These are phyloP conservation scores for Triops longicaudatus DNA, from an alignment of 1,140 invertebrate genomes.

Conservation along the genomic window DNA sequence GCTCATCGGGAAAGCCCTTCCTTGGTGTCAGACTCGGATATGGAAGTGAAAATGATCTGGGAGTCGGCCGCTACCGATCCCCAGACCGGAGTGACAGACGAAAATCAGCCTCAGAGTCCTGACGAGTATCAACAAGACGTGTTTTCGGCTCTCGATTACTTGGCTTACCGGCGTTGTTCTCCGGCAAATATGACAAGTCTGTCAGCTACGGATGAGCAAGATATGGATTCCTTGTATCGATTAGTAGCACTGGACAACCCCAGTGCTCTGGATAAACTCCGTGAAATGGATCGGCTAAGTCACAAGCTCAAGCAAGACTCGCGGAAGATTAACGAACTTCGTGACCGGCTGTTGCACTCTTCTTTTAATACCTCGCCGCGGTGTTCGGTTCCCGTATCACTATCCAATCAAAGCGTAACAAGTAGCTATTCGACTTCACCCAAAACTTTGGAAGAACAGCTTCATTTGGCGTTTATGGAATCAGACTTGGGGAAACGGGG, in stretches of 20 bases:
- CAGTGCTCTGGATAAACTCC: constrained; percentile 46
- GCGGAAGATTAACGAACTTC: constrained; percentile 62
- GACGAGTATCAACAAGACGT: constrained; percentile 50
- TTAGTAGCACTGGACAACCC: constrained; percentile 14
- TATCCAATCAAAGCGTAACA: constrained; percentile 18
- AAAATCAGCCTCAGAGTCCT: not conserved
- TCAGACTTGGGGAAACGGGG: constrained; percentile 59
- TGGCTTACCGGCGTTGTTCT: constrained; percentile 62
- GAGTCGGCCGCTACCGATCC: constrained; percentile 39
- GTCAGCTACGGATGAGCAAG: constrained; percentile 11
- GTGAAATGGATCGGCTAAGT: constrained; percentile 64
- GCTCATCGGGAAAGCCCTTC: constrained; percentile 68
- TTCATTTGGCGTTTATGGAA: constrained; percentile 56
- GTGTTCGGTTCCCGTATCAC: constrained; percentile 27
- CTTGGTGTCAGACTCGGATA: constrained; percentile 39
- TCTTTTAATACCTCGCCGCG: constrained; percentile 22
- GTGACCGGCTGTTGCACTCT: constrained; percentile 51
- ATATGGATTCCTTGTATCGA: not conserved
- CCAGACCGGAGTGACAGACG: not conserved
- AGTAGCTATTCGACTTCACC: constrained; percentile 33
- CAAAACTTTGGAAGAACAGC: constrained; percentile 58
- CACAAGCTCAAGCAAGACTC: constrained; percentile 67
- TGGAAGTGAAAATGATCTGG: constrained; percentile 70
- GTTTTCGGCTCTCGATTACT: constrained; percentile 67
- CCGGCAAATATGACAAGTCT: constrained; percentile 36